Base-by-base conservation (phyloP, 1,140 invertebrate genomes). In the Hyposmocoma kahamanoa region DNA sequence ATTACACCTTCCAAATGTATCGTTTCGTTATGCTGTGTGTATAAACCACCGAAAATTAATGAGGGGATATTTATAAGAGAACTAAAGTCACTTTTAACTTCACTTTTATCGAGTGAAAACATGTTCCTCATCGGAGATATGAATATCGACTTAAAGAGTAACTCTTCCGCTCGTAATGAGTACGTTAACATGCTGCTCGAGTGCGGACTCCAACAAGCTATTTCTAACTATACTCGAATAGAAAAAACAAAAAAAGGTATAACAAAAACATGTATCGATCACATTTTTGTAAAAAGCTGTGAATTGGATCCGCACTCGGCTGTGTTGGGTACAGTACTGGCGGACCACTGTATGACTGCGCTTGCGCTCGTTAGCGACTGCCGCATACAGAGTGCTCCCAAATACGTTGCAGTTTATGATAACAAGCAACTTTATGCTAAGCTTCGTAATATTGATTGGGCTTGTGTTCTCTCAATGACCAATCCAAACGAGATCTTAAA, bases 231-330 rank as follows among this genome's bases (percentile, higher is more conserved):
- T 17, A 47, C 46, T 13, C 6, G 46, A 22, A 47, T 47, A 3
- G 46, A 47, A 24, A 36, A 21, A 26, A 4, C 1, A 22, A 41
- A 47, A 11, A 19, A 26, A 8, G 24, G 18, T 26, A 3, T 47
- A 4, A 5, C n/a, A 32, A 47, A 17, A n/a, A 30, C 34, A 2
- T 47, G 46, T 21, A 47, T 47, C 9, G 46, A 47, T 22, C 46
- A 47, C 19, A 39, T 47, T 39, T 47, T 21, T n/a, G 32, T n/a
- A 3, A 38, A 22, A 39, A 39, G 22, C 3, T 22, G 17, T 15
- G 26, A 20, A 34, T 30, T 3, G 9, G 44, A 8, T 36, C 6
- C 36, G 4, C 36, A n/a, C 19, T 24, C 44, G 15, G 28, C 15
- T 3, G 30, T 30, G 4, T 1, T 46, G 9, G 44, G 44, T 5